Evolutionary conservation across 1,140 invertebrate genomes (phyloP).

Genomic region (Pomacea maculata): DNA sequence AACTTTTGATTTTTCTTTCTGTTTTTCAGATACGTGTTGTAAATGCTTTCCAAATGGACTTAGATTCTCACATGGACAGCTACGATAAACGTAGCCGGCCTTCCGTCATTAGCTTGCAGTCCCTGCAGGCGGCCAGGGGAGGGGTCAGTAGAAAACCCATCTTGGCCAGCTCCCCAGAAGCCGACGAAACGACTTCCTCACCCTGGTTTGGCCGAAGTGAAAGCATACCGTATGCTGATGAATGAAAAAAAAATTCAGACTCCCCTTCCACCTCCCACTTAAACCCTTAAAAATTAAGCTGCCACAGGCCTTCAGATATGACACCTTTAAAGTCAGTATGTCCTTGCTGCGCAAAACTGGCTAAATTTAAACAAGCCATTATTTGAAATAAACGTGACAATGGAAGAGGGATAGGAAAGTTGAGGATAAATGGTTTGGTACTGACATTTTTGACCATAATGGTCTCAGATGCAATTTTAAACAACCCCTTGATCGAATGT

Average conservation of each 20-base stretch:
- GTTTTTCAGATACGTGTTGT: constrained; percentile 95
- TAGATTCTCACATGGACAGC: constrained; percentile 79
- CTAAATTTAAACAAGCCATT: too few species aligned
- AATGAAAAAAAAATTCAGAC: constrained; percentile 26
- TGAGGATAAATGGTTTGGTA: too few species aligned
- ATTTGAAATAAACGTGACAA: too few species aligned
- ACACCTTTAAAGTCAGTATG: too few species aligned
- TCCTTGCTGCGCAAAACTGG: too few species aligned
- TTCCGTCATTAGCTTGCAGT: constrained; percentile 62
- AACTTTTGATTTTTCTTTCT: constrained; percentile 43
- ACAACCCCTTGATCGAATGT: too few species aligned
- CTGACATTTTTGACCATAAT: too few species aligned
- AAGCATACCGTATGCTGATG: constrained; percentile 62
- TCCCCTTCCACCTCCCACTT: too few species aligned
- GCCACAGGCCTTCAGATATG: too few species aligned
- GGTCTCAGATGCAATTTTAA: too few species aligned
- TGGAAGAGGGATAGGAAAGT: too few species aligned
- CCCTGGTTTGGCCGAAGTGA: constrained; percentile 56
- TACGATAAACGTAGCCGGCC: constrained; percentile 74
- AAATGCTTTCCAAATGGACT: constrained; percentile 98
- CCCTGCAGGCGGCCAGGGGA: constrained; percentile 50
- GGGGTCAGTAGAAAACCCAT: constrained; percentile 54
- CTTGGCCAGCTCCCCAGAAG: constrained; percentile 58
- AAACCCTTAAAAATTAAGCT: too few species aligned
- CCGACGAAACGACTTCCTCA: constrained; percentile 43